These are phyloP conservation scores for Falco novaeseelandiae DNA, from an alignment of 2,797 vertebrate genomes.

Conservation along the genomic window DNA sequence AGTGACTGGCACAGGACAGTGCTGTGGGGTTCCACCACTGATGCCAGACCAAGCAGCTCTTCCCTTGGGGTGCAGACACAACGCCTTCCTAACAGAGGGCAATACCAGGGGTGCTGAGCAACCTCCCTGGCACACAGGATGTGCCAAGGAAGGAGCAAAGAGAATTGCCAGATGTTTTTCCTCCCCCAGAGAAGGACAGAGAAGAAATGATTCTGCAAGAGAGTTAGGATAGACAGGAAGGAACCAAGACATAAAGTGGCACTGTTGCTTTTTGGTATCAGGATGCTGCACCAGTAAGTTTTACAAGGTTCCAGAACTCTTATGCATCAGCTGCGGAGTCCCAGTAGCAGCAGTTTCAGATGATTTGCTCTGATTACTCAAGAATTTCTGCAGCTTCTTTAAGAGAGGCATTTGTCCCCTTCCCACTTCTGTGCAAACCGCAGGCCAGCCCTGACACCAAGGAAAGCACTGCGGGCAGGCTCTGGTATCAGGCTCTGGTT, in stretches of 20 bases:
- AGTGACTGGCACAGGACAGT: rapidly evolving
- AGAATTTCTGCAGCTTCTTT: background rate
- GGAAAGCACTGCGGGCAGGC: background rate
- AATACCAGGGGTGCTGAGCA: background rate
- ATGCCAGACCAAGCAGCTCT: background rate
- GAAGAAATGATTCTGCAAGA: background rate
- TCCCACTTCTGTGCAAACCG: background rate
- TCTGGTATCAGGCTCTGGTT: background rate
- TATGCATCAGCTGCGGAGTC: background rate
- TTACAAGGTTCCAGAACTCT: background rate
- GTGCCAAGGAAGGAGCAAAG: background rate
- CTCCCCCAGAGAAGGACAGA: background rate
- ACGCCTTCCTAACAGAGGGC: background rate
- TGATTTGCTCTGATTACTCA: background rate
- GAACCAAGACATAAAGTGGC: background rate
- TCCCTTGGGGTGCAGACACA: background rate
- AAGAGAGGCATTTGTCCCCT: background rate
- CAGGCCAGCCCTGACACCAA: background rate
- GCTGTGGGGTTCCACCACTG: rapidly evolving
- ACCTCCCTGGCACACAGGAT: background rate
- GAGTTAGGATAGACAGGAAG: background rate
- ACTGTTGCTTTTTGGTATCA: background rate
- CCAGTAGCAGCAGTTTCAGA: background rate
- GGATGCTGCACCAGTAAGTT: background rate
- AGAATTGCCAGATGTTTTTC: background rate